Conservation (phyloP, 2,888 invertebrate species). For the Ferdinandea cuprea region DNA sequence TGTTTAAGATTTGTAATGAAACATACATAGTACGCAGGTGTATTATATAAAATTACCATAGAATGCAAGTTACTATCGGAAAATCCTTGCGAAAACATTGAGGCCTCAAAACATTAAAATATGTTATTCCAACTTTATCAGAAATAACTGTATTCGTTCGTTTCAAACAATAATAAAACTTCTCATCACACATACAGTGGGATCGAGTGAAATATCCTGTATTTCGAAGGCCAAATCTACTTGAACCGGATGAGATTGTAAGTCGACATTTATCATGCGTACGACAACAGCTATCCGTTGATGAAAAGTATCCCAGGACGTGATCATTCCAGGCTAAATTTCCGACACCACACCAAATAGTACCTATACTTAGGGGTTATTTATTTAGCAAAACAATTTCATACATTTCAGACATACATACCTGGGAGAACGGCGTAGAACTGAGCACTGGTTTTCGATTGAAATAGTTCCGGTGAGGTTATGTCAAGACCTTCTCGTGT, state of each 20-base stretch:
- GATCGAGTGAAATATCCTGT: conserved; percentile 88
- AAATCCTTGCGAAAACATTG: conserved; percentile 88
- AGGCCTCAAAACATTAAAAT: conserved; percentile 89
- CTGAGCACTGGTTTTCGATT: conserved; percentile 59
- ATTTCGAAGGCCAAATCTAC: conserved; percentile 86
- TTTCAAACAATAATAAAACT: conserved; percentile 88
- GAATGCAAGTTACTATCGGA: conserved; percentile 82
- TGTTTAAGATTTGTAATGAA: too few species aligned
- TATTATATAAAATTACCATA: conserved; percentile 66
- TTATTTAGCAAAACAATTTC: background rate
- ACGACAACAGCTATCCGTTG: conserved; percentile 88
- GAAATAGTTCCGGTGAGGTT: conserved; percentile 55
- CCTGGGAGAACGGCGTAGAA: conserved; percentile 61
- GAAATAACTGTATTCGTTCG: conserved; percentile 85
- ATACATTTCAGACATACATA: background rate
- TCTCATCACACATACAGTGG: conserved; percentile 88
- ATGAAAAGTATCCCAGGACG: conserved; percentile 87
- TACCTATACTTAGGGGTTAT: conserved; percentile 84
- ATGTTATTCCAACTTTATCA: conserved; percentile 87
- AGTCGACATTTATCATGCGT: conserved; percentile 88
- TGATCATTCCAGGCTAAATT: conserved; percentile 85
- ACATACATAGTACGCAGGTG: too few species aligned
- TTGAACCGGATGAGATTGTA: conserved; percentile 85
- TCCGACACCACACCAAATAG: conserved; percentile 90
- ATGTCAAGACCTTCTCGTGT: conserved; percentile 70